Evolutionary conservation across 1,140 invertebrate genomes (phyloP), one percentile per base, ranked within the genome.

Genomic region (Amyelois transitella): DNA sequence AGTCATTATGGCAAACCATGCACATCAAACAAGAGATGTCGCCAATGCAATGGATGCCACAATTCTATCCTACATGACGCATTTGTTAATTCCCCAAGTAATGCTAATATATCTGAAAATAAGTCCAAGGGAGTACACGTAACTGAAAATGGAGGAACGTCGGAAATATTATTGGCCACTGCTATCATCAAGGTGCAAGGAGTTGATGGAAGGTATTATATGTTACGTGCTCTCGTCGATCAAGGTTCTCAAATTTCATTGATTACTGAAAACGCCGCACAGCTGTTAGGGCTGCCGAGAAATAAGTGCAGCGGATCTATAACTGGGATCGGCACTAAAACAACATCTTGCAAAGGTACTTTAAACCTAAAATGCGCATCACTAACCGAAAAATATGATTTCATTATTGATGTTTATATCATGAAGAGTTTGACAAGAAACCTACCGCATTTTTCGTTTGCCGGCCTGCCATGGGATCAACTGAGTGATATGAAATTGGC

Each of bases 351-450:
- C n/a, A n/a, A n/a, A n/a, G n/a, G n/a, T n/a, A n/a, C n/a, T n/a
- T n/a, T 64, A 0, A 55, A 20, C 6, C 57, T 70, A 7, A 18
- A 18, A 18, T 57, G 53, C 50, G 21, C 14, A 28, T 60, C 63
- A 17, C 17, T 44, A 2, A 19, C 53, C n/a, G 61, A 24, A 20
- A 45, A 63, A 44, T 70, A 55, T 38, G 24, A 38, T 18, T 66
- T 70, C 44, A 43, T 18, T n/a, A 53, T 55, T 0, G 52, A 67
- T 49, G 61, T 60, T 7, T 18, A 65, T 1, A 62, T 71, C 18
- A 65, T 71, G 60, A 61, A 59, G 2, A 45, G 47, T 7, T 28
- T 63, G 1, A 51, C 67, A 6, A 71, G 62, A 28, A 56, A 64
- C 19, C 21, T 70, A 50, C 68, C 68, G 10, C 66, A 49, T 50